Evolutionary conservation across 2,113 vertebrate species (phyloP), one percentile per base, ranked within the genome.

Genomic region (Myiagra hebetior): DNA sequence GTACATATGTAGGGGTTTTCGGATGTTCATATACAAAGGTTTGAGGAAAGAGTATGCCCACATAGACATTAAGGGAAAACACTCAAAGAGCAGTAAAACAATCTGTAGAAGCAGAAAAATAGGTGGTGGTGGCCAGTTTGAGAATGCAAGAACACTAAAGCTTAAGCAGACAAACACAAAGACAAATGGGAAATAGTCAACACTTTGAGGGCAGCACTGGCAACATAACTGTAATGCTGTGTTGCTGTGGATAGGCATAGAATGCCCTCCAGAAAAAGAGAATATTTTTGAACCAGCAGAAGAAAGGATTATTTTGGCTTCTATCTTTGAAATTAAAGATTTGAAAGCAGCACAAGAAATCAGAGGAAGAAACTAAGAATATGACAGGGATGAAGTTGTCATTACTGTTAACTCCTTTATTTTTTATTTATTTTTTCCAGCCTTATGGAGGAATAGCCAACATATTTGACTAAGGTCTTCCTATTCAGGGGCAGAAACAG

Each of bases 181-280:
- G 47, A 7, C 0, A 3, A 53, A 10, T 3, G 20, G 4, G 9
- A 73, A 83, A 35, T 5, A 37, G 9, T n/a, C 27, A 55, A 23
- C 0, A 0, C 1, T 76, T 49, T 50, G 89, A 50, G 28, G 30
- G 9, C 6, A 86, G 46, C 4, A 37, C 18, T 70, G 35, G 14
- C 30, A 46, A n/a, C 59, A 16, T 35, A 85, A 53, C 22, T 53
- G 37, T 41, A n/a, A 41, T 21, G 16, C 2, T 60, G 19, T 46
- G 19, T 33, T 67, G 23, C 26, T 53, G 28, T 62, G 23, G 22
- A 21, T 4, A 46, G n/a, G 15, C 22, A 2, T 22, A 63, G 60
- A 92, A 79, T 57, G 6, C 3, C 23, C 17, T 68, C 23, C 35
- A 65, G n/a, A 79, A 13, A 63, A 27, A 64, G 7, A 8, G 8